phyloP scores from a whole-genome alignment of 2,888 invertebrate genomes.

The Parnassius smintheus region DNA sequence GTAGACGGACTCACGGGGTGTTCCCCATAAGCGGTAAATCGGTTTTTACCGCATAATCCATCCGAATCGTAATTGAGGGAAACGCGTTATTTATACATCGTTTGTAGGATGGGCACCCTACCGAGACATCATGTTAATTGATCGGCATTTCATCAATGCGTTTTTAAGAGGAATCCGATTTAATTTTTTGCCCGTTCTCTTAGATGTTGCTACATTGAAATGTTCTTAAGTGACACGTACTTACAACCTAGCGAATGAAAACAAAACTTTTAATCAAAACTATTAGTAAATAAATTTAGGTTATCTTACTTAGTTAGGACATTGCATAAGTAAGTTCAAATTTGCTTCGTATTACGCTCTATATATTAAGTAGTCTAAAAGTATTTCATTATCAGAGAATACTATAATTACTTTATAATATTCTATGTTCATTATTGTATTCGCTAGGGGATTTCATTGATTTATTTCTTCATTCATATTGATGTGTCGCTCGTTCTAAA shows the following conservation, averaged over 20 bases:
- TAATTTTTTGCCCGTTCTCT: slow-evolving; percentile 34
- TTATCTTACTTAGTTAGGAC: no score
- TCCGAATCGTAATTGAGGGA: slow-evolving; percentile 59
- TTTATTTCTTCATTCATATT: slow-evolving; percentile 48
- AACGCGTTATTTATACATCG: slow-evolving; percentile 69
- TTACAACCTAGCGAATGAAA: no score
- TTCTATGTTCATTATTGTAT: no score
- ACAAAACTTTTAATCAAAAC: no score
- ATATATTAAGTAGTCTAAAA: no score
- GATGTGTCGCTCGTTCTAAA: slow-evolving; percentile 48
- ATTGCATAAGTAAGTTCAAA: no score
- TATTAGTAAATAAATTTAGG: no score
- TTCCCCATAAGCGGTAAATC: slow-evolving; percentile 51
- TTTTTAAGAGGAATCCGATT: slow-evolving; percentile 48
- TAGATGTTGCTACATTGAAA: background rate
- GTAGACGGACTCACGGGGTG: slow-evolving; percentile 53
- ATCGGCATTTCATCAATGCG: slow-evolving; percentile 65
- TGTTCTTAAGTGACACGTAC: no score
- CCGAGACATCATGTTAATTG: slow-evolving; percentile 64
- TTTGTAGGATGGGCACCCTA: slow-evolving; percentile 57
- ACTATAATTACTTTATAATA: no score
- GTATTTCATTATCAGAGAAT: no score
- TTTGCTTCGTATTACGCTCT: no score
- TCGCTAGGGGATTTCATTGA: slow-evolving; percentile 8
- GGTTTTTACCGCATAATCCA: slow-evolving; percentile 62